phyloP scores from a whole-genome alignment of 2,797 vertebrate species.

The Clarias laeviceps region DNA sequence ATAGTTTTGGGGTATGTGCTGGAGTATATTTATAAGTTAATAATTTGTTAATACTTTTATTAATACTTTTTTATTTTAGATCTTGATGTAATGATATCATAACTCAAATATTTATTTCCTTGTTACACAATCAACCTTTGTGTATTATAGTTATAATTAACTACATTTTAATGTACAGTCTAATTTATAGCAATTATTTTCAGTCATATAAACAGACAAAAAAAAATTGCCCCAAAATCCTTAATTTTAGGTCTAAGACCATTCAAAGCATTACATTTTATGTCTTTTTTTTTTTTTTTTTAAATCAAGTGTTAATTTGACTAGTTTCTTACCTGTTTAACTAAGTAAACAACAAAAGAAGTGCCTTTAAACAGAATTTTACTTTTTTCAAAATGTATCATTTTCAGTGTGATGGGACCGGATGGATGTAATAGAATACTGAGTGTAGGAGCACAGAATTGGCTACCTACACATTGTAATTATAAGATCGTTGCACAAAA shows the following conservation, averaged over 20 bases:
- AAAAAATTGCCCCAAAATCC: not conserved
- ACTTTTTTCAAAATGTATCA: not conserved
- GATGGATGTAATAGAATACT: not conserved
- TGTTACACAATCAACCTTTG: not conserved
- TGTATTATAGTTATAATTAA: not conserved
- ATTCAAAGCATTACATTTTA: not conserved
- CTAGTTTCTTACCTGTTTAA: not conserved
- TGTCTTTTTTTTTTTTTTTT: not conserved
- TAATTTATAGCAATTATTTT: not conserved
- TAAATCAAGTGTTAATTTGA: not conserved
- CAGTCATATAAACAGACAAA: not conserved
- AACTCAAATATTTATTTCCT: not conserved
- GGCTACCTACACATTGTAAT: not conserved
- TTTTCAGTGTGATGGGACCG: not conserved
- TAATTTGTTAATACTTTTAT: not conserved
- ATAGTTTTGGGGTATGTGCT: too few relatives aligned
- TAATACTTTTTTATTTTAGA: not conserved
- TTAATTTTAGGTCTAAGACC: not conserved
- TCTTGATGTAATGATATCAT: not conserved
- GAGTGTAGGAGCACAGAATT: not conserved
- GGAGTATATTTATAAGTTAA: not conserved
- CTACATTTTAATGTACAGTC: not conserved
- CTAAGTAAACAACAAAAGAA: not conserved
- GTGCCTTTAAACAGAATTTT: not conserved
- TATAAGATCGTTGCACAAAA: not conserved